Percentiles rank a stretch among this genome's conserved stretches.
Evolutionary conservation across 2,888 invertebrate species (phyloP).

Genomic region (Achlya flavicornis): DNA sequence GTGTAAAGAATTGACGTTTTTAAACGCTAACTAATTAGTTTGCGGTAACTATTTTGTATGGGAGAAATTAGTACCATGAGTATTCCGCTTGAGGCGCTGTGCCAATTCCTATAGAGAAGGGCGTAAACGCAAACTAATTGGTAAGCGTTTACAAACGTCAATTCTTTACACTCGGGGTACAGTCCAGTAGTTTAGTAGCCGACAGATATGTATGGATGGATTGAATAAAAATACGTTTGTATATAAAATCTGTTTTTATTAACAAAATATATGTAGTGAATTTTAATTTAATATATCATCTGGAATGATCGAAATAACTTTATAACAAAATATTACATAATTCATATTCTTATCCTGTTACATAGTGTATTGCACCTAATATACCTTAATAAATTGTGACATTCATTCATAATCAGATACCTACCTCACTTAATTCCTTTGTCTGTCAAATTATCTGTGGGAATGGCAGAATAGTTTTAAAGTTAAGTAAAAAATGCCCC

Average conservation of each 20-base stretch:
- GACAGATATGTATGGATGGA: conserved; percentile 15
- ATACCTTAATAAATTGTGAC: neutral
- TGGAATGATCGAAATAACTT: conserved; percentile 62
- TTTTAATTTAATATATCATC: conserved; percentile 45
- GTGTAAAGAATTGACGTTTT: too few species aligned
- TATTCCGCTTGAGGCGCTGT: too few species aligned
- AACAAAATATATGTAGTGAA: conserved; percentile 34
- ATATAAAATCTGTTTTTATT: conserved; percentile 13
- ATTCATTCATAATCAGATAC: neutral
- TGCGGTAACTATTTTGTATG: too few species aligned
- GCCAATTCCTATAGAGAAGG: too few species aligned
- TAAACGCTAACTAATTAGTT: too few species aligned
- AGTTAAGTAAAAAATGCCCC: conserved; percentile 51
- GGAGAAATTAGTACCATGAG: too few species aligned
- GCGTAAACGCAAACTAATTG: too few species aligned
- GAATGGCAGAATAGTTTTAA: conserved; percentile 7
- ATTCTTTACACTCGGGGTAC: too few species aligned
- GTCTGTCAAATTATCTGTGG: neutral
- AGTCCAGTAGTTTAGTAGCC: too few species aligned
- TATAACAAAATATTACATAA: conserved; percentile 29
- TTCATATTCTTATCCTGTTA: conserved; percentile 23
- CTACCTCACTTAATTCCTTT: neutral
- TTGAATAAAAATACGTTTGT: conserved; percentile 35
- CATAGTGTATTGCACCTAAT: conserved; percentile 25
- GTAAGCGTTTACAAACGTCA: too few species aligned